Evolutionary conservation across 2,113 vertebrate species (phyloP).

Genomic region (Odontophorus gujanensis): DNA sequence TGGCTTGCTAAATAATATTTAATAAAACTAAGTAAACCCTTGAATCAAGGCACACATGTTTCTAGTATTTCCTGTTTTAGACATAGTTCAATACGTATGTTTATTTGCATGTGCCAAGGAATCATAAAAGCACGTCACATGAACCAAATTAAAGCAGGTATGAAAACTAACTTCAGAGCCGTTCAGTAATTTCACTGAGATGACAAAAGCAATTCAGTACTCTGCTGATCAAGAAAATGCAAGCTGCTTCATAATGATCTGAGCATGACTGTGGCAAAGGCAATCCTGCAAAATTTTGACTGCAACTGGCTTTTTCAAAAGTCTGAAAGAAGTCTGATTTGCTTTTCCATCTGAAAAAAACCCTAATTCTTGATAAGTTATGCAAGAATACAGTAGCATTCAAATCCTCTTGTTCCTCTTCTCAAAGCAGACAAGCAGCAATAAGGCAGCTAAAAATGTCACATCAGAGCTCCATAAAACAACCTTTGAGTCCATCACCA

Average conservation of each 20-base stretch:
- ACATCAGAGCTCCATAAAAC: not conserved
- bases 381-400: not conserved
- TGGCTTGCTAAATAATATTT: not conserved
- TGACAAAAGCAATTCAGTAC: not conserved
- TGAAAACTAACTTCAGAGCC: not conserved
- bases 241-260: not conserved
- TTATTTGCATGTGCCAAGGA: not conserved
- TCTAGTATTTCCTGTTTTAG: not conserved
- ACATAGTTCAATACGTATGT: not conserved
- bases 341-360: not conserved
- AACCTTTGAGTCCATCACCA: not conserved
- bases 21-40: not conserved
- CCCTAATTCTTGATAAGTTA: not conserved
- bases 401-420: constrained; percentile 1
- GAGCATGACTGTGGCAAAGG: not conserved
- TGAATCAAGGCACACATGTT: not conserved
- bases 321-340: constrained; percentile 20
- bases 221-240: not conserved
- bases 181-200: not conserved
- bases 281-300: constrained; percentile 11
- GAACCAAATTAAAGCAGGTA: not conserved
- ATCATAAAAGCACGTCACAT: not conserved
- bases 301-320: not conserved
- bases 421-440: not conserved
- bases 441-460: not conserved